phyloP scores from a whole-genome alignment of 1,140 invertebrate genomes.

The Cyrtorhinus lividipennis region DNA sequence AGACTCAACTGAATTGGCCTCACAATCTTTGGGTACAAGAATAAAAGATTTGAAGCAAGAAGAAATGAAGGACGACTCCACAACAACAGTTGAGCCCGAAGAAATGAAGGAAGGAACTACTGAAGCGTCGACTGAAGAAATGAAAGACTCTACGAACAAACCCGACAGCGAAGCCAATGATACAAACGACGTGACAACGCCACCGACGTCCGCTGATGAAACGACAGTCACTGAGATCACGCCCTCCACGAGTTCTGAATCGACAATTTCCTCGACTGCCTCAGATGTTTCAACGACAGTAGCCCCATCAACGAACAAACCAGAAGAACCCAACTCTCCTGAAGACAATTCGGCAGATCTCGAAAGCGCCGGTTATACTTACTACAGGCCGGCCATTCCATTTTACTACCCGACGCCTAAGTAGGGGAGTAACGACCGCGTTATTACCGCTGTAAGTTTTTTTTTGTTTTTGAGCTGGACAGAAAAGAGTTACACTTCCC shows the following conservation, averaged over 20 bases:
- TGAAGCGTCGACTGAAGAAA: background rate
- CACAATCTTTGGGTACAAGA: background rate
- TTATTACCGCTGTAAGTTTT: no score
- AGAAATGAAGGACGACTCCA: background rate
- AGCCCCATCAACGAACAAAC: background rate
- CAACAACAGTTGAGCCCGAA: background rate
- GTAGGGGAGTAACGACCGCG: no score
- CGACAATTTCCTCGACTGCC: background rate
- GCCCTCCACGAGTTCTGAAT: background rate
- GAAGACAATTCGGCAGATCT: slow-evolving; percentile 1
- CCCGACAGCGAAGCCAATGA: background rate
- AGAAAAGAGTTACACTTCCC: no score
- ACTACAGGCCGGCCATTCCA: slow-evolving; percentile 1
- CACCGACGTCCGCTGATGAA: background rate
- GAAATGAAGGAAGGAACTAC: background rate
- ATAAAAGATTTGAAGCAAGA: background rate
- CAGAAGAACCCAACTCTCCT: background rate
- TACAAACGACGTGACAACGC: background rate
- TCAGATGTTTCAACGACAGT: background rate
- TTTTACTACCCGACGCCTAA: background rate
- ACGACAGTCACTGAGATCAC: background rate
- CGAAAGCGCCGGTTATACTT: background rate
- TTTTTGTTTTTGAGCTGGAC: no score
- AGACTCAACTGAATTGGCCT: background rate
- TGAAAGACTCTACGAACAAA: background rate